Base-by-base conservation (phyloP, 2,888 invertebrate species). In the Amphipoea lucens region DNA sequence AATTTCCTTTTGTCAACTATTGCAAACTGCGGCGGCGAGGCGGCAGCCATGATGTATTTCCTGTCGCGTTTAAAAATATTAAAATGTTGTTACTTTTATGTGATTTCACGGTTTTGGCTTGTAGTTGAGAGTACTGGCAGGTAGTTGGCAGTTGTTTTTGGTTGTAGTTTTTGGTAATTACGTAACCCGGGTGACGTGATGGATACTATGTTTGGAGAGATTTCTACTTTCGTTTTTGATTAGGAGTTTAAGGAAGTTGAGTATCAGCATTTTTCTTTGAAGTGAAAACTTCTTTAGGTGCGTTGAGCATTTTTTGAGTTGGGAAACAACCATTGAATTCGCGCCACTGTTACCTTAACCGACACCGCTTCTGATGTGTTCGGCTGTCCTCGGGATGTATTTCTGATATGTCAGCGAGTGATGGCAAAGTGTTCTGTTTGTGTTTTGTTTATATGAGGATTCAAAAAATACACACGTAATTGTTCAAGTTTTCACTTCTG, bases 1-100 rank as follows among this genome's bases (percentile, higher is more conserved):
- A 91, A 92, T 92, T 92, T 92, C 92, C 92, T 84, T 83, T 76
- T 92, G 92, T 91, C 93, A 90, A 90, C 88, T 87, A 89, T 87
- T 90, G 88, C 86, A 75, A 76, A 78, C 70, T 67, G 74, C 70
- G 70, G 78, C 69, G 73, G 65, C 79, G 36, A 67, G 57, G 68
- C 78, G 75, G 48, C 70, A n/a, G 76, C 66, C 67, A 71, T 79
- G 79, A 84, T 76, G 72, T 83, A 74, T 77, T 87, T 89, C 82
- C 88, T 76, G 76, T 78, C 76, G 42, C 42, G 57, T 79, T 82
- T 88, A 79, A 82, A 86, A 86, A 79, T 79, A 83, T 78, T 62
- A 83, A 88, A 86, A 88, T 87, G 45, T 76, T 65, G 48, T 68
- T 76, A 69, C 74, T 62, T 70, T 17, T 74, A 65, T 69, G 62